Evolutionary conservation across 2,888 invertebrate genomes (phyloP), one percentile per base, ranked within the genome.

Genomic region (Yponomeuta malinellus): DNA sequence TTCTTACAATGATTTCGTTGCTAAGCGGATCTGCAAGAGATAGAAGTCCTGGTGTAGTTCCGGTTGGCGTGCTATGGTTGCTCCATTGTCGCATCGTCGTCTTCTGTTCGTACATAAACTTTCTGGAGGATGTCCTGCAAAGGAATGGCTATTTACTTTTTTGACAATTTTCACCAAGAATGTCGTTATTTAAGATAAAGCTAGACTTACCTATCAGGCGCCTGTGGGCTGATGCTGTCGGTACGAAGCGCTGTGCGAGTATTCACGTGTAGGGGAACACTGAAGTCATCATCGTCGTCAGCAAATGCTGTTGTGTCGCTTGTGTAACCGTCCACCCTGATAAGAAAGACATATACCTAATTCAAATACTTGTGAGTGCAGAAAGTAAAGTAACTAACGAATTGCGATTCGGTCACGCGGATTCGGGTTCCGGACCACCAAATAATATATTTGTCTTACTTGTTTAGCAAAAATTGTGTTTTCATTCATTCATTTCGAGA

Each of bases 221-320:
- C 90, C 78, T 86, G 88, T 69, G 89, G 89, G 79, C 89, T 89
- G 81, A 88, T 84, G 77, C 86, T 92, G 76, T 85, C 91, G 71
- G 84, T 86, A 77, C 89, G 82, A 74, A 87, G 86, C 71, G 85
- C 76, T 76, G 81, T 86, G 10, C 70, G 80, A 89, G 86, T 95
- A 85, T 95, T 94, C 77, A 95, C 95, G 80, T 95, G 95, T 68
- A 95, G 87, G n/a, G 95, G 95, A 66, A 95, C 93, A 73, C 94
- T 94, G 84, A 94, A 95, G 81, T 94, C 94, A 68, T 95, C 95
- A 74, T 95, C 95, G 77, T 96, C 96, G 78, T 96, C 96, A 69
- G 96, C 95, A 77, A 96, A 95, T 9, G 96, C 95, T 66, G 96
- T 96, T 43, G 96, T 96, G 81, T 96, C 96, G 80, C 96, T 96